Percentiles rank a stretch among this genome's conserved stretches.
Evolutionary conservation across 37 sponge, comb jelly and placozoan genomes (phyloP).

Genomic region (Oopsacas minuta): DNA sequence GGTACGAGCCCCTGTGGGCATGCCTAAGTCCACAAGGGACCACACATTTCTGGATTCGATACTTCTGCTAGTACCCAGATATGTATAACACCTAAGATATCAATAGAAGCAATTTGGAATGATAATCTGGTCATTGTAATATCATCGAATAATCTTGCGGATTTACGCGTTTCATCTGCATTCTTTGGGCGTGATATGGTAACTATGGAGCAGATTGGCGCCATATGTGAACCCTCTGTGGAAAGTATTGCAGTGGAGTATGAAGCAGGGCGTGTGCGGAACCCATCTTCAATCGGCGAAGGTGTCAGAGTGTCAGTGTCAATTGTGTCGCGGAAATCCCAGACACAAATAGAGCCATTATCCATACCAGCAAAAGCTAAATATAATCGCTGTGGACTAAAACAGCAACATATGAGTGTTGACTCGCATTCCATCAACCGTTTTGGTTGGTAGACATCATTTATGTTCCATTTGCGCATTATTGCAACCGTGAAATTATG

Average conservation of each 20-base stretch:
- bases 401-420: neutral
- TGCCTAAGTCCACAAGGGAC: neutral
- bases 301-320: neutral
- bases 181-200: neutral
- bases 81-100: neutral
- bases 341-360: neutral
- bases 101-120: neutral
- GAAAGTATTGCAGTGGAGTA: neutral
- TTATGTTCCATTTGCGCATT: neutral
- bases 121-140: neutral
- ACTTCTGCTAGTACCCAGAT: neutral
- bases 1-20: neutral
- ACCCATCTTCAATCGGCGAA: neutral
- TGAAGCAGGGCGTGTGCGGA: neutral
- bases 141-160: neutral
- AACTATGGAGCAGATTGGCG: neutral
- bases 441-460: slow-evolving; percentile 6
- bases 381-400: neutral
- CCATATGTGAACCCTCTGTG: neutral
- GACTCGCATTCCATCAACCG: slow-evolving; percentile 14
- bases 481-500: neutral
- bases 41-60: neutral
- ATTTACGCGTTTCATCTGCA: neutral
- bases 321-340: slow-evolving; percentile 18
- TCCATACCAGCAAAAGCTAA: neutral